A percentile compares a stretch with the other conserved stretches of the same genome.
Evolutionary conservation across 1,140 invertebrate genomes (phyloP).

Genomic region (Euura lappo): DNA sequence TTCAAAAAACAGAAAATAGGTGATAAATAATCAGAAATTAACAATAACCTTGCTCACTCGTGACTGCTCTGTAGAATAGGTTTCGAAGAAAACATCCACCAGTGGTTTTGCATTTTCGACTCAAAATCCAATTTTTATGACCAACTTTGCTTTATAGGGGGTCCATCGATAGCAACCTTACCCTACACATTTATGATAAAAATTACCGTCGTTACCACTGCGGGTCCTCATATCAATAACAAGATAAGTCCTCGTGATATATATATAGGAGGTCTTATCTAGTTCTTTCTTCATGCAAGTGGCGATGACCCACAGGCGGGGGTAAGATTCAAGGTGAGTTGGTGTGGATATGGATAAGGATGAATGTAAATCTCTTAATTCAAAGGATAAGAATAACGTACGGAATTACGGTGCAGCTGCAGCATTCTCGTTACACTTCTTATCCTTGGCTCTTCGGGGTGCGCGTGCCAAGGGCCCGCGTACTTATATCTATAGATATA

Average conservation of each 20-base stretch:
- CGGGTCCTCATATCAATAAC: neutral
- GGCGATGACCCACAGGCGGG: neutral
- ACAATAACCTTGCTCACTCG: too few relatives aligned
- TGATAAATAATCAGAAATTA: too few relatives aligned
- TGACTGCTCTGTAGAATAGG: too few relatives aligned
- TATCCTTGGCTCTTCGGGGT: neutral
- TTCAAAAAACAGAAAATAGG: too few relatives aligned
- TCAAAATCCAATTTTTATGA: too few relatives aligned
- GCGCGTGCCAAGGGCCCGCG: neutral
- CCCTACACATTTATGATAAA: too few relatives aligned
- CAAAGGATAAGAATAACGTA: neutral
- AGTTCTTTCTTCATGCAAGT: neutral
- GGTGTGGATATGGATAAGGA: too few relatives aligned
- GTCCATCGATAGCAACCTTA: too few relatives aligned
- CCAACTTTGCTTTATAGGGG: too few relatives aligned
- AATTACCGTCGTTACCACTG: neutral
- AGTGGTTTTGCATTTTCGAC: too few relatives aligned
- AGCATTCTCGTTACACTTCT: constrained; percentile 1
- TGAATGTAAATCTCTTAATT: neutral
- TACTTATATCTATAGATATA: neutral
- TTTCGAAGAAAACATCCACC: too few relatives aligned
- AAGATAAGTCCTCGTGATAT: neutral
- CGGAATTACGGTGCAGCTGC: neutral
- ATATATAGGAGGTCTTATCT: neutral
- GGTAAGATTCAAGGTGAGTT: too few relatives aligned